Percentiles rank a stretch among this genome's conserved stretches.
Conservation (phyloP, 2,888 invertebrate species). For the Ornithoptera alexandrae region DNA sequence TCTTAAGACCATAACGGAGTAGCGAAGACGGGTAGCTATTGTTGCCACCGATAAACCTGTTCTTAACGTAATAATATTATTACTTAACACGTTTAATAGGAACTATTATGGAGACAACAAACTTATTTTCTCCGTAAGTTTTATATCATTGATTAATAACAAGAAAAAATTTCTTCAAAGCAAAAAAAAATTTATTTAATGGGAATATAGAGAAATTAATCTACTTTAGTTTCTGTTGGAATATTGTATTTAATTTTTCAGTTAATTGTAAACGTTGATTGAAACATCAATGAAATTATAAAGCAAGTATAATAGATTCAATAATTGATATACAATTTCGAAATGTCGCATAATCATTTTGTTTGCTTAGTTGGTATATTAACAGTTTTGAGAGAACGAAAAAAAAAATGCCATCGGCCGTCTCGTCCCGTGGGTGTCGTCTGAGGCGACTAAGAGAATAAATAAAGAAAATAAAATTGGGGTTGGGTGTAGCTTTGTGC, state of each 20-base stretch:
- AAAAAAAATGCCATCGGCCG: constrained; percentile 14
- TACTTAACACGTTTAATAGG: not conserved
- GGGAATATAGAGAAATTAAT: too few species aligned
- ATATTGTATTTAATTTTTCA: too few species aligned
- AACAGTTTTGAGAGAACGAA: not conserved
- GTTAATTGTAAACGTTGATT: too few species aligned
- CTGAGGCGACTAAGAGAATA: constrained; percentile 18
- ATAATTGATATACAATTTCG: not conserved
- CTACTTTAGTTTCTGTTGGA: too few species aligned
- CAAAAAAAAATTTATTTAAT: too few species aligned
- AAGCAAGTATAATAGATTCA: not conserved
- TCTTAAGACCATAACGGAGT: constrained; percentile 9
- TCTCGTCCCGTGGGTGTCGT: constrained; percentile 20
- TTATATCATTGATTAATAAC: too few species aligned
- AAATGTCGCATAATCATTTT: not conserved
- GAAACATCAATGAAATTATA: too few species aligned
- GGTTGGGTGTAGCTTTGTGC: constrained; percentile 17
- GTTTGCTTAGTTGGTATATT: not conserved
- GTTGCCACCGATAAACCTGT: constrained; percentile 1
- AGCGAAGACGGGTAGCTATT: not conserved
- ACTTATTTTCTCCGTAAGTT: too few species aligned
- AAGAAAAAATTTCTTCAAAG: too few species aligned
- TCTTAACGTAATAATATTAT: not conserved
- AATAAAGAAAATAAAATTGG: constrained; percentile 23
- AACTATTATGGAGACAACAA: too few species aligned